Percentiles rank a stretch among this genome's conserved stretches.
phyloP scores from a whole-genome alignment of 2,888 invertebrate species.

The Brachypalpus laphriformis region DNA sequence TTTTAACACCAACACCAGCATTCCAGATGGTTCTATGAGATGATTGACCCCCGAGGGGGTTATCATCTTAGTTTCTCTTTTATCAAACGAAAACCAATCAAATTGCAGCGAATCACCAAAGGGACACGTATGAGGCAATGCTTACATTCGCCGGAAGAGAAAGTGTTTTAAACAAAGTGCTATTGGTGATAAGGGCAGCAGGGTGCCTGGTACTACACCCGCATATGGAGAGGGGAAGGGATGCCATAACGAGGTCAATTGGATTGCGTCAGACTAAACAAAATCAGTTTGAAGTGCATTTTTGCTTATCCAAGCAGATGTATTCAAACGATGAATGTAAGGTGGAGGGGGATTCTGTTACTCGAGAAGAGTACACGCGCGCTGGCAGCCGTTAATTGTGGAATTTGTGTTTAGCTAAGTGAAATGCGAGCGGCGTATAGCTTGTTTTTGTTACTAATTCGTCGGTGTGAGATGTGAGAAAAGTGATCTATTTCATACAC shows the following conservation, averaged over 20 bases:
- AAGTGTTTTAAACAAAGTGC: background rate
- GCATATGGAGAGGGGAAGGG: background rate
- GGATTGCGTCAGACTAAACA: conserved; percentile 40
- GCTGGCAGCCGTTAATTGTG: background rate
- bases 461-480: background rate
- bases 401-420: background rate
- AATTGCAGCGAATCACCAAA: conserved; percentile 2
- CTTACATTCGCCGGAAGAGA: background rate
- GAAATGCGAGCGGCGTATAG: conserved; percentile 4
- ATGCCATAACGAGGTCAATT: conserved; percentile 32
- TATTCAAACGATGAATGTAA: background rate
- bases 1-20: conserved; percentile 52
- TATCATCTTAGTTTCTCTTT: conserved; percentile 28
- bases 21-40: conserved; percentile 12
- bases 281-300: conserved; percentile 9
- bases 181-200: background rate
- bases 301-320: background rate
- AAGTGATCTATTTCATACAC: background rate
- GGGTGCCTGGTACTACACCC: background rate
- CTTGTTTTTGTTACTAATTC: background rate
- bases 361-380: background rate
- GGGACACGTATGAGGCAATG: conserved; percentile 23
- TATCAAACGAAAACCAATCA: conserved; percentile 15
- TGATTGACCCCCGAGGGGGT: conserved; percentile 42
- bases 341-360: background rate